phyloP scores from a whole-genome alignment of 1,140 invertebrate species.

The Zaprionus camerounensis region DNA sequence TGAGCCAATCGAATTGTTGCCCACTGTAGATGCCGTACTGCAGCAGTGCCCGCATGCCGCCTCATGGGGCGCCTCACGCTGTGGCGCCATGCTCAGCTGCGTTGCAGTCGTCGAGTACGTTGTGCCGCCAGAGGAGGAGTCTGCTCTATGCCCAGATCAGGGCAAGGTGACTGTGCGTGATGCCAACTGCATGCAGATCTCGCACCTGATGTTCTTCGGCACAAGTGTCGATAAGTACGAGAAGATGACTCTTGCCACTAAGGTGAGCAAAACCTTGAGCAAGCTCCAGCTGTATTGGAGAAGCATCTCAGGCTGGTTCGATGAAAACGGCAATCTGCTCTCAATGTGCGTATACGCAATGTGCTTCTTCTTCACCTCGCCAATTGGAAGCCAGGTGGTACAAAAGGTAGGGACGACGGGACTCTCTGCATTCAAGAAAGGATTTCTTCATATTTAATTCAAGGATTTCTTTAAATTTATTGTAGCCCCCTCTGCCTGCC shows the following conservation, averaged over 20 bases:
- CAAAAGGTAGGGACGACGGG: slow-evolving; percentile 34
- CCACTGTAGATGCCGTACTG: slow-evolving; percentile 84
- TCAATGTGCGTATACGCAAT: slow-evolving; percentile 52
- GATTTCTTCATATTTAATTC: slow-evolving; percentile 40
- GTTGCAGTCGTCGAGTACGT: slow-evolving; percentile 91
- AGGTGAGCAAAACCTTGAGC: not conserved
- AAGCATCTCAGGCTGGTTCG: not conserved
- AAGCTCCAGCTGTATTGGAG: slow-evolving; percentile 15
- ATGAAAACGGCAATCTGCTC: slow-evolving; percentile 16
- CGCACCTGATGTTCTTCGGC: slow-evolving; percentile 91
- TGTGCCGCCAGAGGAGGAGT: slow-evolving; percentile 85
- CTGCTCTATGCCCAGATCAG: not conserved
- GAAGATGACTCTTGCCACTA: not conserved
- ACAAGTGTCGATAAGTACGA: slow-evolving; percentile 45
- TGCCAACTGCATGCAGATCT: slow-evolving; percentile 86
- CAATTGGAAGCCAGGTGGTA: slow-evolving; percentile 30
- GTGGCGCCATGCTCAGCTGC: slow-evolving; percentile 90
- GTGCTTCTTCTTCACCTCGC: slow-evolving; percentile 34
- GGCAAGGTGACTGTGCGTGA: slow-evolving; percentile 37
- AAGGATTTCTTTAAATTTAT: slow-evolving; percentile 40
- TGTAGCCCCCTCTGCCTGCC: not conserved
- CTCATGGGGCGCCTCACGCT: slow-evolving; percentile 89
- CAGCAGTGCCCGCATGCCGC: slow-evolving; percentile 88
- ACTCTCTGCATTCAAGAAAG: slow-evolving; percentile 29
- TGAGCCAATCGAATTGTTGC: not conserved